Base-by-base conservation (phyloP, 2,888 invertebrate species). In the Mongoloraphidia duomilia region DNA sequence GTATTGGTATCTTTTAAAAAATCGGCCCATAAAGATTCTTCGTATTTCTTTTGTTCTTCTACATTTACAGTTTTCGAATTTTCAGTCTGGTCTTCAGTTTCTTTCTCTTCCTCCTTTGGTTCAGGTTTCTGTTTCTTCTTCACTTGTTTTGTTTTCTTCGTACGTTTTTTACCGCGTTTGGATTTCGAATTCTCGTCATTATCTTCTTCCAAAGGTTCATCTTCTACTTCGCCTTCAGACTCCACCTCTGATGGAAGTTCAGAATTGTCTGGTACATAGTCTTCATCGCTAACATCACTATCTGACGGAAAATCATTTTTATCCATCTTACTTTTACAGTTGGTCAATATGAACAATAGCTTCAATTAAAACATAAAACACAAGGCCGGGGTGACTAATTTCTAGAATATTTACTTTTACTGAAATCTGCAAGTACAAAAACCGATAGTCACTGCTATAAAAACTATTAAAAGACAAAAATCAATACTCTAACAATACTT, bases 1-100 rank as follows among this genome's bases (percentile, higher is more conserved):
- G 74, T 66, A 58, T 72, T 77, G 41, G 83, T 81, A 57, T 83
- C 84, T 62, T 79, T 80, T 59, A 84, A 71, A 61, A 86, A 86
- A 65, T 77, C 82, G 33, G 84, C 84, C 88, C 88, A 89, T 11
- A 89, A 65, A 49, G 82, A 80, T 59, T 87, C 86, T 41, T 81
- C 80, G 57, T 75, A 74, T 57, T 82, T 79, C 61, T 87, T 85
- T 55, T 77, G 74, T 52, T 79, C 78, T 59, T 77, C 81, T 46
- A 77, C 76, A 44, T 74, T 65, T 14, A 63, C 52, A 45, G 59
- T 59, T 35, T 61, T 63, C 8, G 49, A 41, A 41, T 62, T 58
- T 52, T 63, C 61, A 50, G 67, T 64, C 12, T 58, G 53, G 9
- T 61, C 61, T 14, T 53, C 49, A 49, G 61, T 55, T 50, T 50